Conservation (phyloP, 2,888 invertebrate genomes). For the Charanyca ferruginea region DNA sequence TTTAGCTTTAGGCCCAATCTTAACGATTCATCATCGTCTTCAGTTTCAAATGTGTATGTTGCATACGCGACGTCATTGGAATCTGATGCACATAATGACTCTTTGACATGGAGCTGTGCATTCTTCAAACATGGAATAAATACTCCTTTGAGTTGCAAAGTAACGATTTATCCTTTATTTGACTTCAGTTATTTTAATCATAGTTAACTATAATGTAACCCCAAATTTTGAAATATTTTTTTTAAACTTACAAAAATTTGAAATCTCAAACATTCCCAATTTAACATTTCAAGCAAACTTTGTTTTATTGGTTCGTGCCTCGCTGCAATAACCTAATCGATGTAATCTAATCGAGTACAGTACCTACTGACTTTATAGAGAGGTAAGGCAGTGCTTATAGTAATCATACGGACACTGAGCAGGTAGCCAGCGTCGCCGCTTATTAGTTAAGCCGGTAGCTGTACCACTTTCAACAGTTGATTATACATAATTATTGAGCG, state of each 20-base stretch:
- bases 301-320: too few relatives aligned
- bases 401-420: not conserved
- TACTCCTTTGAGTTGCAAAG: constrained; percentile 7
- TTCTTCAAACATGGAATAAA: constrained; percentile 13
- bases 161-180: constrained; percentile 11
- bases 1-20: too few relatives aligned
- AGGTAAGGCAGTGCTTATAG: not conserved
- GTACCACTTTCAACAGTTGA: constrained; percentile 15
- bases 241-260: too few relatives aligned
- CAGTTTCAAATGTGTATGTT: constrained; percentile 25
- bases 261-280: too few relatives aligned
- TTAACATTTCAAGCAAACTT: too few relatives aligned
- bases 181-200: not conserved
- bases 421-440: not conserved
- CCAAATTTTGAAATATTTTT: too few relatives aligned
- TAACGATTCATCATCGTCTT: constrained; percentile 9
- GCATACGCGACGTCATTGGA: constrained; percentile 8
- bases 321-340: too few relatives aligned
- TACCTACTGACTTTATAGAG: not conserved
- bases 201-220: too few relatives aligned
- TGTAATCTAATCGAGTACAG: not conserved
- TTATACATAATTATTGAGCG: constrained; percentile 21
- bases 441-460: not conserved
- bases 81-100: constrained; percentile 22
- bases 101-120: constrained; percentile 22